phyloP scores from a whole-genome alignment of 2,113 vertebrate genomes.

The Astatotilapia flaviijosephi region DNA sequence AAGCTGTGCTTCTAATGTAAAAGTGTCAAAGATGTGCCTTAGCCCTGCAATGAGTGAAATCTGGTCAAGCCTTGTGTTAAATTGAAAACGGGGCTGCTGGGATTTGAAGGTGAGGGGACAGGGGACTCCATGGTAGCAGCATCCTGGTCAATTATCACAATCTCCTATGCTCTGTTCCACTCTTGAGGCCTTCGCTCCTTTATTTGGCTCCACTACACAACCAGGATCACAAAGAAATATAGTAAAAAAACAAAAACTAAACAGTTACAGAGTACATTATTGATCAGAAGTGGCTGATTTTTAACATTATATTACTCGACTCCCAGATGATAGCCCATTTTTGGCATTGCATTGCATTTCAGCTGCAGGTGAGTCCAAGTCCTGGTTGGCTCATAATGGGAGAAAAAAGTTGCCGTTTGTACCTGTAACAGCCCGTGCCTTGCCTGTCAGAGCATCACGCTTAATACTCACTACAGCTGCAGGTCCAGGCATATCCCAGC shows the following conservation, averaged over 20 bases:
- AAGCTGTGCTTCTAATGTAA: conserved; percentile 58
- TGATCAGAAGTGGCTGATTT: not conserved
- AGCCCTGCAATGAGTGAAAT: conserved; percentile 50
- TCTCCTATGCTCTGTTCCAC: not conserved
- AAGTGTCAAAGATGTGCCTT: conserved; percentile 66
- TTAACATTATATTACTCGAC: not conserved
- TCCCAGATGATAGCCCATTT: not conserved
- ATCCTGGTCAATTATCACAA: conserved; percentile 64
- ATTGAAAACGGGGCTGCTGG: conserved; percentile 70
- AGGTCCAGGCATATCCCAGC: conserved; percentile 42
- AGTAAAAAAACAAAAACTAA: not conserved
- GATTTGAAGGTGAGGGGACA: conserved; percentile 57
- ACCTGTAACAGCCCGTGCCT: not conserved
- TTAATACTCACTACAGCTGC: conserved; percentile 1
- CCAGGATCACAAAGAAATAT: not conserved
- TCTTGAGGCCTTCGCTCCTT: not conserved
- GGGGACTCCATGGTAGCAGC: conserved; percentile 25
- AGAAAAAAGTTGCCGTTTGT: not conserved
- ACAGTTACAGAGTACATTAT: not conserved
- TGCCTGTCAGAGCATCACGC: not conserved
- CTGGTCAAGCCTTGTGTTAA: conserved; percentile 63
- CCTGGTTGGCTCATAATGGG: not conserved
- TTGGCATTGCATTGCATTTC: not conserved
- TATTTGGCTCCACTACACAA: not conserved
- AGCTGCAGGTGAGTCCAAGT: not conserved